A percentile compares a stretch with the other conserved stretches of the same genome.
Conservation (phyloP, 2,888 invertebrate species). For the Helleia helle region DNA sequence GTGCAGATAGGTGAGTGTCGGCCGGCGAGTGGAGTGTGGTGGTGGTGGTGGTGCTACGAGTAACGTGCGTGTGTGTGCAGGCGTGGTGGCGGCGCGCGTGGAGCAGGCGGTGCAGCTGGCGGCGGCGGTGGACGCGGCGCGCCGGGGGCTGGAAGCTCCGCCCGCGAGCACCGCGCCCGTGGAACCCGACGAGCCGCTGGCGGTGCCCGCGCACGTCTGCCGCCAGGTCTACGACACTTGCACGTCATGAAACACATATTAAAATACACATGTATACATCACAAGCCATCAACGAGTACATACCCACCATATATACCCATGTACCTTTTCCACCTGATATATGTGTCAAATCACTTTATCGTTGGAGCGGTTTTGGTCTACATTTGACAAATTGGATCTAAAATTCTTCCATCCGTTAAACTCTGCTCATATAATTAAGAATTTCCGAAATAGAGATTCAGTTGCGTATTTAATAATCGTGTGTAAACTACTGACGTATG, state of each 20-base stretch:
- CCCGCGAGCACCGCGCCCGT: slow-evolving; percentile 16
- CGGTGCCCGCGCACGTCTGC: slow-evolving; percentile 18
- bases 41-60: neutral
- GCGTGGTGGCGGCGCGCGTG: slow-evolving; percentile 19
- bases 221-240: slow-evolving; percentile 15
- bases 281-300: too few species aligned
- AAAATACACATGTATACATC: too few species aligned
- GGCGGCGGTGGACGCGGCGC: slow-evolving; percentile 22
- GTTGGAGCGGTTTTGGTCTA: too few species aligned
- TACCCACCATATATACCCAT: too few species aligned
- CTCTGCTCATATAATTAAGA: too few species aligned
- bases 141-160: slow-evolving; percentile 16
- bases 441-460: too few species aligned
- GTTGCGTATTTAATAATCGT: too few species aligned
- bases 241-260: neutral
- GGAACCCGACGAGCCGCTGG: slow-evolving; percentile 20
- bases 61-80: slow-evolving; percentile 6
- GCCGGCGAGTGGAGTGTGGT: neutral
- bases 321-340: too few species aligned
- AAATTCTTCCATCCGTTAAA: too few species aligned
- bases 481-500: too few species aligned
- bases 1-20: slow-evolving; percentile 4
- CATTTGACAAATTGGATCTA: too few species aligned
- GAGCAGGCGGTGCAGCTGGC: slow-evolving; percentile 19
- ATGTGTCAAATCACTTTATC: too few species aligned